These are phyloP conservation scores for Ostrea denselamellosa DNA, from an alignment of 1,140 invertebrate species.

Conservation along the genomic window DNA sequence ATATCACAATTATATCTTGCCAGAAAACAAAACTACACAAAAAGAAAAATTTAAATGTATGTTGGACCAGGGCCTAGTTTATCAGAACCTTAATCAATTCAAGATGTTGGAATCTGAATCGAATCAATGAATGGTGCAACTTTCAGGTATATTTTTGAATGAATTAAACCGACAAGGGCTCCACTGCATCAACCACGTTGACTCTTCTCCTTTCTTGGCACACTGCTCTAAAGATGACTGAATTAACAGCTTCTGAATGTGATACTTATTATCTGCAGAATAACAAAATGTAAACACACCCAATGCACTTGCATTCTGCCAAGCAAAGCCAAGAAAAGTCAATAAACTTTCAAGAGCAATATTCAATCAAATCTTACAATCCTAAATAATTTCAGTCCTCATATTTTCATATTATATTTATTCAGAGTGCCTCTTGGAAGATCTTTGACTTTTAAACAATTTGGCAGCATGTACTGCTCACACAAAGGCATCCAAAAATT, in stretches of 20 bases:
- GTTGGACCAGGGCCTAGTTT: background rate
- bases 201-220: constrained; percentile 14
- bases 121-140: background rate
- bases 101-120: background rate
- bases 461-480: background rate
- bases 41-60: background rate
- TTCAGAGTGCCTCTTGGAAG: constrained; percentile 20
- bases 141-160: background rate
- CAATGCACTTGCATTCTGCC: background rate
- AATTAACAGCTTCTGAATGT: background rate
- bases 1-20: background rate
- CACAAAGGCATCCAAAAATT: constrained; percentile 36
- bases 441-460: constrained; percentile 13
- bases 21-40: constrained; percentile 16
- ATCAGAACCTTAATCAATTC: background rate
- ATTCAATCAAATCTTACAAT: constrained; percentile 9
- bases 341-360: constrained; percentile 25
- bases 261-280: background rate
- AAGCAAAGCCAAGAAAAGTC: background rate
- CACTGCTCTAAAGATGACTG: background rate
- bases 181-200: background rate
- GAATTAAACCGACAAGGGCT: background rate
- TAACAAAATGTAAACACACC: background rate
- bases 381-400: constrained; percentile 3
- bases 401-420: constrained; percentile 22